Base-by-base conservation (phyloP, 2,797 vertebrate species). In the Microhierax caerulescens region DNA sequence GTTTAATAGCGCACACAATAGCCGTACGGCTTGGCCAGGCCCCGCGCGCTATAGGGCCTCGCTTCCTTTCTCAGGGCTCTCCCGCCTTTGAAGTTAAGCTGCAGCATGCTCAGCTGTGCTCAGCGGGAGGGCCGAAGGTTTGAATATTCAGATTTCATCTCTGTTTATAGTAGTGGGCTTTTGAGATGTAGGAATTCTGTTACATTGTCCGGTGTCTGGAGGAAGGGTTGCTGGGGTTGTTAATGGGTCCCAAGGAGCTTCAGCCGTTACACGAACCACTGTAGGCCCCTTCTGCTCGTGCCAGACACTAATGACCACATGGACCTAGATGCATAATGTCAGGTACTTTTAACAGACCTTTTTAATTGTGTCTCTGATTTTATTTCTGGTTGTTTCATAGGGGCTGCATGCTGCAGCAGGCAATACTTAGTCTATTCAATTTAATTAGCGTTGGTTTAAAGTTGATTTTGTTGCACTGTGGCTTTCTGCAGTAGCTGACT, bases 91-190 rank as follows among this genome's bases (percentile, higher is more conserved):
- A 97, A 97, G 95, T 80, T 36, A 64, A 90, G 93, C 94, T 92
- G 85, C 94, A 92, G 96, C 97, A 69, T 53, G 63, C 89, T 96
- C 97, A 96, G 96, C 95, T 97, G 95, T 64, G 82, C 94, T 88
- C 90, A 81, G 88, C 88, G 43, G 94, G 95, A 88, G 88, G 61
- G 60, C 30, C 54, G 37, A 22, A 75, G 88, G 84, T 50, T 48
- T 96, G 96, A 95, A 96, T 97, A 97, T 97, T 97, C 93, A 95
- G 84, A 97, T 95, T 97, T 90, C 84, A 56, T 96, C 86, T 89
- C 86, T 91, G 96, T 96, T 96, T 96, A 85, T 72, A 87, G 88
- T 14, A 94, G 86, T 13, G 68, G 37, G 72, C 75, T 92, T 96
- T 94, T 93, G 77, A 96, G 90, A 95, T 91, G 93, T 79, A 96